Evolutionary conservation across 2,113 vertebrate genomes (phyloP).

Genomic region (Chauna torquata): DNA sequence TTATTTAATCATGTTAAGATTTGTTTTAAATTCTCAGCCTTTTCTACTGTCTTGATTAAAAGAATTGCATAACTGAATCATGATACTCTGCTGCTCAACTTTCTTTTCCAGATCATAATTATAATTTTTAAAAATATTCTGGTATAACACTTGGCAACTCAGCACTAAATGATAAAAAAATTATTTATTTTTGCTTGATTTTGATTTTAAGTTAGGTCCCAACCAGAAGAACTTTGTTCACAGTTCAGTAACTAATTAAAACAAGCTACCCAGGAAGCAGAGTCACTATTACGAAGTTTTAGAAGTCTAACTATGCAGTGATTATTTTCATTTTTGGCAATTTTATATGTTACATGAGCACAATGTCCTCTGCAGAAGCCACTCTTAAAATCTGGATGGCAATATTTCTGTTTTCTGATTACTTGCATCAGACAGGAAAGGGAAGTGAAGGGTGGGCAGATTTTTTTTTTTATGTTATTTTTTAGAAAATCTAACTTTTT

Average conservation of each 20-base stretch:
- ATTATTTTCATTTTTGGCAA: background rate
- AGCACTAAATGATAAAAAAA: background rate
- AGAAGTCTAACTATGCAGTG: background rate
- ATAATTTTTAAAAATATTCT: background rate
- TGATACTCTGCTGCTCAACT: background rate
- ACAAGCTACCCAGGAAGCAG: background rate
- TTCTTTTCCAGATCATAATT: background rate
- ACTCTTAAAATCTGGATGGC: background rate
- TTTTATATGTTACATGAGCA: background rate
- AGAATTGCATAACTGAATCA: background rate
- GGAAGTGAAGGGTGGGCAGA: background rate
- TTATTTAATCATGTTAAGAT: slow-evolving; percentile 48
- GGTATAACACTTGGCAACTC: background rate
- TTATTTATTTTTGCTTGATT: background rate
- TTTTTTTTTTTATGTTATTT: background rate
- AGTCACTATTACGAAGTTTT: background rate
- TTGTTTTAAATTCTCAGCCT: slow-evolving; percentile 37
- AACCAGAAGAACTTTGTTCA: background rate
- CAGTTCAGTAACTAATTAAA: background rate
- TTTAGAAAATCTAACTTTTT: background rate
- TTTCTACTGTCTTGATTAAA: slow-evolving; percentile 18
- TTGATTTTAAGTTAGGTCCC: background rate
- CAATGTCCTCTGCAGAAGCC: background rate
- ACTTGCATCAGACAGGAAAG: background rate
- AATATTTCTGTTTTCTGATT: background rate